Conservation (phyloP, 2,113 vertebrate genomes). For the Anolis carolinensis region DNA sequence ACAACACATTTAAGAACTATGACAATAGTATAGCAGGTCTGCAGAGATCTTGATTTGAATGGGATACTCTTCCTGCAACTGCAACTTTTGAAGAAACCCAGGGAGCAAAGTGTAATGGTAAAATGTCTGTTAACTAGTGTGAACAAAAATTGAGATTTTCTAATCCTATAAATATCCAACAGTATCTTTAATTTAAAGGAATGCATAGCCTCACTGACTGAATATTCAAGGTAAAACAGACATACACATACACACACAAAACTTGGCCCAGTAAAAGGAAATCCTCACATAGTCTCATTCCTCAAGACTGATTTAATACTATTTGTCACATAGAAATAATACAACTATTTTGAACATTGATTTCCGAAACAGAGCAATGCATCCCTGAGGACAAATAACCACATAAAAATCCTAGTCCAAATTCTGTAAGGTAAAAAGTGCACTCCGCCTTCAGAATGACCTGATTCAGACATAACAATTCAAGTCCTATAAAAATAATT, state of each 20-base stretch:
- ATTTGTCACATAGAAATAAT: background rate
- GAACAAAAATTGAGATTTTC: background rate
- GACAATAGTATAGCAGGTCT: background rate
- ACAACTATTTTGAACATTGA: background rate
- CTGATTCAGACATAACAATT: background rate
- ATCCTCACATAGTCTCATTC: background rate
- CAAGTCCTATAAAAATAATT: background rate
- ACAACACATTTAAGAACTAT: too few relatives aligned
- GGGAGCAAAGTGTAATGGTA: background rate
- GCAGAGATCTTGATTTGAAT: background rate
- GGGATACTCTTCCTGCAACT: background rate
- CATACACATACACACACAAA: background rate
- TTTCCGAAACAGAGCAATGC: background rate
- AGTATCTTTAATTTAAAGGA: background rate
- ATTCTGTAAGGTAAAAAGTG: background rate
- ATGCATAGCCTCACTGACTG: background rate
- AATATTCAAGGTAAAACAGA: background rate
- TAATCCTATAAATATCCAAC: conserved; percentile 7
- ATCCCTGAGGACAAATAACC: background rate
- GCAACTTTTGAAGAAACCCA: background rate
- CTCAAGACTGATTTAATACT: background rate
- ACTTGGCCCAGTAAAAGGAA: background rate
- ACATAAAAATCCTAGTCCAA: background rate
- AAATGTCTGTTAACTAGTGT: background rate
- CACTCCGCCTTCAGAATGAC: background rate